phyloP scores from a whole-genome alignment of 2,113 vertebrate species.

The Noturus placidus region DNA sequence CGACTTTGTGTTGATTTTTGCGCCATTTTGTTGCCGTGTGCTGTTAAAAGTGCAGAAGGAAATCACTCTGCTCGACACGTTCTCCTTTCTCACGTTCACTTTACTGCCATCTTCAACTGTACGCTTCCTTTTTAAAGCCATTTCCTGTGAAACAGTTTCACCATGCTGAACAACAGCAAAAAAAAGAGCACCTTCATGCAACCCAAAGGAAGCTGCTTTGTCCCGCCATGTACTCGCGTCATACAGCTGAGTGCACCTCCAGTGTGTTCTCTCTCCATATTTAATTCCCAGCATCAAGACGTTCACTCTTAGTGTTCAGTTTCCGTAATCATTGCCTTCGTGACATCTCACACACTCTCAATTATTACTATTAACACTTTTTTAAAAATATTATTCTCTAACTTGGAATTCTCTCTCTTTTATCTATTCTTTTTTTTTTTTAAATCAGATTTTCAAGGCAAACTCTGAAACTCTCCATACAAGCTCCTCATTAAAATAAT shows the following conservation, averaged over 20 bases:
- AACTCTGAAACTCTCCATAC: not conserved
- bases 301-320: not conserved
- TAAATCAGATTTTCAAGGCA: not conserved
- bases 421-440: no score
- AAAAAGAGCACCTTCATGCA: not conserved
- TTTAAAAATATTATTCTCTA: not conserved
- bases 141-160: slow-evolving; percentile 38
- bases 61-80: not conserved
- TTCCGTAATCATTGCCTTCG: not conserved
- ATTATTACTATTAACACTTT: not conserved
- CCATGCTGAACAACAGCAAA: not conserved
- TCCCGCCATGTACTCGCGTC: not conserved
- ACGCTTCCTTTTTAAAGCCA: slow-evolving; percentile 39
- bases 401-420: not conserved
- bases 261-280: not conserved
- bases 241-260: not conserved
- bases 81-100: not conserved
- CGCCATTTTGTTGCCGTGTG: not conserved
- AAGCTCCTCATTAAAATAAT: not conserved
- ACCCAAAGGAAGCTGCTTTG: not conserved
- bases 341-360: not conserved
- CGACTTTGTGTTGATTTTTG: not conserved
- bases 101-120: not conserved
- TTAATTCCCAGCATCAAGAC: not conserved
- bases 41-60: not conserved